Base-by-base conservation (phyloP, 1,140 invertebrate species). In the Neuroterus valhalla region DNA sequence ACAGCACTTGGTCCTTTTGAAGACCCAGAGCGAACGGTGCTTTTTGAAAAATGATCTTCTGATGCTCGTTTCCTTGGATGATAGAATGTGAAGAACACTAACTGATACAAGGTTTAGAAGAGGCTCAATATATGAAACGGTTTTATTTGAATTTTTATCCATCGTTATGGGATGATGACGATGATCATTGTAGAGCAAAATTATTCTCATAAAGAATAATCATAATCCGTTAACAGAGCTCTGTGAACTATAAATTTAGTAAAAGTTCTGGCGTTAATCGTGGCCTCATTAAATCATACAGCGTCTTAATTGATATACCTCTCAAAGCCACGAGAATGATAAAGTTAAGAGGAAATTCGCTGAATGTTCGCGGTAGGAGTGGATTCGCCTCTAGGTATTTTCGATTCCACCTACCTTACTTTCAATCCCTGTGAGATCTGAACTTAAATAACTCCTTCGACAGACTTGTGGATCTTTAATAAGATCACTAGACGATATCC, bases 381-480 rank as follows among this genome's bases (percentile, higher is more conserved):
- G 31, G 48, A 44, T 74, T 26, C 74, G 68, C 75, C 68, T 66
- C 72, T 70, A 76, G 78, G 71, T 76, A 74, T 76, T 67, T 81
- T 81, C 68, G 80, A 86, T 86, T 85, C 77, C 81, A 77, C 73
- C 43, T 71, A 15, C 70, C 79, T 80, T 81, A 76, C 68, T 75
- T 71, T 42, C 52, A 69, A 73, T 74, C 72, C 71, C 71, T 66
- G 21, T 52, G 66, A 73, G 74, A 78, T 75, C 72, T 73, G 76
- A 84, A 87, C 79, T 86, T 86, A 83, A 87, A 86, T 86, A 85
- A 87, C 81, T 84, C 78, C 81, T 84, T 83, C 80, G 80, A 82
- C 81, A 81, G 81, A 81, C 78, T 82, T 75, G 79, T 79, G 82
- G 82, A 81, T 85, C 85, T 85, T 82, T 86, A 85, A 87, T 86